Base-by-base conservation (phyloP, 1,140 invertebrate species). In the Vanessa tameamea region DNA sequence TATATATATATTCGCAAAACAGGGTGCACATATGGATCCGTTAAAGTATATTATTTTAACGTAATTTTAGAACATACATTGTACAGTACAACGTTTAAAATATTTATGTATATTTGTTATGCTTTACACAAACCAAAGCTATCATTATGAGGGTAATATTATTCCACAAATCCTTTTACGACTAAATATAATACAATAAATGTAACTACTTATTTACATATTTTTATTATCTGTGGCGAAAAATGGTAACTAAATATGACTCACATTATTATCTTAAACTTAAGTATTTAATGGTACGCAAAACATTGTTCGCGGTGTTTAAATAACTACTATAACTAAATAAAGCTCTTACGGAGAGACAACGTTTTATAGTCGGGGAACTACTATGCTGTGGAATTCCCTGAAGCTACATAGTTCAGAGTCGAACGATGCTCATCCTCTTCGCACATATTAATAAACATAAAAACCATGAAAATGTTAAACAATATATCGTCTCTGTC, bases 281-380 rank as follows among this genome's bases (percentile, higher is more conserved):
- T 15, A 61, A 61, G 15, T 37, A 37, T 7, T 31, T 61, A 37
- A 31, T n/a, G 26, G 11, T 15, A 61, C 8, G 7, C 53, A 37
- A 13, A 69, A 59, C 53, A 55, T 37, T 51, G 31, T 53, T 64
- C 3, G 51, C 64, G 16, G 15, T 64, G 69, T 76, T 76, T 76
- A 72, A 76, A 72, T 71, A 64, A 68, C 65, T 68, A 76, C 48
- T 75, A 75, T 68, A 76, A 67, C 64, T 77, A 77, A 73, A 77
- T 77, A 77, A 77, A 73, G 75, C 75, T 77, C 71, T 64, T 73
- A 68, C 16, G 16, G 67, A 73, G 75, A 77, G 75, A 71, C 75
- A 73, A 70, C 67, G 48, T 73, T 73, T 67, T 69, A 64, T 68
- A 37, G 51, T 72, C 51, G 61, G 43, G 57, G 57, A 68, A 67